Evolutionary conservation across 2,888 invertebrate genomes (phyloP).

Genomic region (Cryptophagus acutangulus): DNA sequence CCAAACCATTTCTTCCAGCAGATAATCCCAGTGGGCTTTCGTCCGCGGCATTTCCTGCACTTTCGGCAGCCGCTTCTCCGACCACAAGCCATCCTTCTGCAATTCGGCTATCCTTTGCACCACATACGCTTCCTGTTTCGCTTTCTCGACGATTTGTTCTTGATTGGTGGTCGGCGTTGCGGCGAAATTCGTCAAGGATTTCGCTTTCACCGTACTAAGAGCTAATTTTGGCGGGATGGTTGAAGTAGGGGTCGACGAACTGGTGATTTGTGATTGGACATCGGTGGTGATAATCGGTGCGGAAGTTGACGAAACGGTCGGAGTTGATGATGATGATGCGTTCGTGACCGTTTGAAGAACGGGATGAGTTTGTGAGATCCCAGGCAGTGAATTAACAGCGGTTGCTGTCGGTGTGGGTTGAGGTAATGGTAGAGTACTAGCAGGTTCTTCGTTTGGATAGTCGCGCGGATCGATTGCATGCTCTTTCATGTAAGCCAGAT

Average conservation of each 20-base stretch:
- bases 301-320: constrained; percentile 22
- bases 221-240: constrained; percentile 18
- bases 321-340: constrained; percentile 39
- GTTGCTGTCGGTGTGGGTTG: neutral
- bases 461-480: constrained; percentile 44
- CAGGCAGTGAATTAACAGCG: too few relatives aligned
- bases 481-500: constrained; percentile 69
- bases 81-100: constrained; percentile 93
- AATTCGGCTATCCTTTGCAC: constrained; percentile 88
- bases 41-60: constrained; percentile 82
- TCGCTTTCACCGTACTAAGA: constrained; percentile 2
- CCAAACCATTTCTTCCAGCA: constrained; percentile 99
- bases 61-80: constrained; percentile 85
- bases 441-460: constrained; percentile 42
- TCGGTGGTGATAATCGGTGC: constrained; percentile 18
- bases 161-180: constrained; percentile 49
- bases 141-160: constrained; percentile 78
- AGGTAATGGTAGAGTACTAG: constrained; percentile 29
- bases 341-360: constrained; percentile 43
- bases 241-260: constrained; percentile 32
- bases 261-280: constrained; percentile 8
- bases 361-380: constrained; percentile 32
- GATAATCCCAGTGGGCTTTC: constrained; percentile 97
- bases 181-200: constrained; percentile 1
- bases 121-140: constrained; percentile 90